These are phyloP conservation scores for Tenthredo distinguenda DNA, from an alignment of 2,888 invertebrate species.

Conservation along the genomic window DNA sequence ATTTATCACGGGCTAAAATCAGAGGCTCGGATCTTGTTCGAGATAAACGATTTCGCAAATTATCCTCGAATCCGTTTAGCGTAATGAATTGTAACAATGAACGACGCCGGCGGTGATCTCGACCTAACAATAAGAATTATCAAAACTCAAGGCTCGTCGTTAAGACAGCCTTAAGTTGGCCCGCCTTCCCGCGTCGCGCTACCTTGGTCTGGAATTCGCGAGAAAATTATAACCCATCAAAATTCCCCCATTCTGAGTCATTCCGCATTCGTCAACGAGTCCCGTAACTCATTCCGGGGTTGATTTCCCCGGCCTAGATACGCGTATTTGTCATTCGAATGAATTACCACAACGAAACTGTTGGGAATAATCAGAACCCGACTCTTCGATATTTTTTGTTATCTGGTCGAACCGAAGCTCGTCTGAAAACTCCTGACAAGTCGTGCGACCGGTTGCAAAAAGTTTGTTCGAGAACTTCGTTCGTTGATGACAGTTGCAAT, in stretches of 20 bases:
- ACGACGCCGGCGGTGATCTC: background rate
- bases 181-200: background rate
- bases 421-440: no score
- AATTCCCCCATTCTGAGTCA: constrained; percentile 48
- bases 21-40: background rate
- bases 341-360: background rate
- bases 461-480: no score
- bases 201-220: constrained; percentile 49
- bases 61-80: constrained; percentile 14
- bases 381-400: no score
- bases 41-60: constrained; percentile 27
- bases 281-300: constrained; percentile 23
- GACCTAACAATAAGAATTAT: background rate
- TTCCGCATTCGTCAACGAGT: constrained; percentile 18
- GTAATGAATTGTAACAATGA: constrained; percentile 11
- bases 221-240: constrained; percentile 45
- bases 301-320: constrained; percentile 7
- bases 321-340: background rate
- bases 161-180: background rate
- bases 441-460: no score
- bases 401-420: no score
- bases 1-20: background rate
- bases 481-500: no score
- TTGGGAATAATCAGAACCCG: background rate
- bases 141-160: constrained; percentile 26